phyloP scores from a whole-genome alignment of 1,140 invertebrate genomes.

The Caenorhabditis briggsae region DNA sequence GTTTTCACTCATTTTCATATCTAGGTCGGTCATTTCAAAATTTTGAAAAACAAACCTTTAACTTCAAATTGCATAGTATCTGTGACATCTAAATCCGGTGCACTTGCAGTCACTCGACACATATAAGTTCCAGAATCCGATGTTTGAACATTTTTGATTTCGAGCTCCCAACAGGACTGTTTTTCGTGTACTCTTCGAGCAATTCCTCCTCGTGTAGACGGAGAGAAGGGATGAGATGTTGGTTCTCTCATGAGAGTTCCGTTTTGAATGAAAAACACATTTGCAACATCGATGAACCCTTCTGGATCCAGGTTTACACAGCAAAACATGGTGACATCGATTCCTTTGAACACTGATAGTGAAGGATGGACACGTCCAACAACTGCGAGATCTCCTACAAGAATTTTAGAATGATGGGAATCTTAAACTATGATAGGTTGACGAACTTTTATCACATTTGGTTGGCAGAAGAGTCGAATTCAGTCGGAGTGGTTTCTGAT shows the following conservation, averaged over 20 bases:
- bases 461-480: constrained; percentile 69
- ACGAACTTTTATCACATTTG: constrained; percentile 76
- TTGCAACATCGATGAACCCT: constrained; percentile 68
- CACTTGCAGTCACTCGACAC: constrained; percentile 72
- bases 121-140: constrained; percentile 69
- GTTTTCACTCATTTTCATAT: neutral
- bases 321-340: constrained; percentile 71
- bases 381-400: constrained; percentile 73
- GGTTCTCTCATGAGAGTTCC: constrained; percentile 72
- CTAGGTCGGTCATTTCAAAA: too few relatives aligned
- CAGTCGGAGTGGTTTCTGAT: constrained; percentile 60
- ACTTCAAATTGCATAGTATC: constrained; percentile 74
- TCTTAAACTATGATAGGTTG: neutral
- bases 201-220: constrained; percentile 61
- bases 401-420: neutral
- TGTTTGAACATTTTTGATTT: constrained; percentile 68
- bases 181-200: constrained; percentile 32
- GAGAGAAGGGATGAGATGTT: constrained; percentile 61
- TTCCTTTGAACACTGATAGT: constrained; percentile 71
- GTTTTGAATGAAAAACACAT: constrained; percentile 77
- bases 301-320: constrained; percentile 76
- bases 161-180: constrained; percentile 66
- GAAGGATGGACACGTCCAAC: constrained; percentile 69
- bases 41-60: constrained; percentile 71
- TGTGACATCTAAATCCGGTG: constrained; percentile 69